These are phyloP conservation scores for Stichodactyla mertensii DNA, from an alignment of 64 coral and sea anemone genomes.

Conservation along the genomic window DNA sequence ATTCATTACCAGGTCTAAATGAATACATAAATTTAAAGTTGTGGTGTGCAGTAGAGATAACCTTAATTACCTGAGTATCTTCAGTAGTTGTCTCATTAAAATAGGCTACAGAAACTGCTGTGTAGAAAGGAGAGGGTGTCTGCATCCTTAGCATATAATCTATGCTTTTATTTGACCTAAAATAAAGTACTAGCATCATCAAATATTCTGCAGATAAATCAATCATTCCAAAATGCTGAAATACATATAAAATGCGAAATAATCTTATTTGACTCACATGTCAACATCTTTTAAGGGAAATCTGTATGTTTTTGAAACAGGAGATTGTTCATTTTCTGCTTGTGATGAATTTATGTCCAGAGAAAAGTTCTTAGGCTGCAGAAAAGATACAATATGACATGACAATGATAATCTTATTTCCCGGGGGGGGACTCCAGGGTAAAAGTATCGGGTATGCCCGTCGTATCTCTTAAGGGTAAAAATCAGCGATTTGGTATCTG, in stretches of 20 bases:
- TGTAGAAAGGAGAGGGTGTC: constrained; percentile 20
- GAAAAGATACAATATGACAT: neutral
- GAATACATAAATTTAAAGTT: too few relatives aligned
- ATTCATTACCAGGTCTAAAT: too few relatives aligned
- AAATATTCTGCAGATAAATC: too few relatives aligned
- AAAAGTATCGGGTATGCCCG: too few relatives aligned
- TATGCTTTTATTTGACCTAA: neutral
- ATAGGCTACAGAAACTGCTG: constrained; percentile 31
- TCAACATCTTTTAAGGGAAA: neutral
- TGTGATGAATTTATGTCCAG: neutral
- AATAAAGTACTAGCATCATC: neutral
- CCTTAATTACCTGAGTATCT: neutral
- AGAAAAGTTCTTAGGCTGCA: neutral
- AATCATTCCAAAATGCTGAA: too few relatives aligned
- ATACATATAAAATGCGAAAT: neutral
- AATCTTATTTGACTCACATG: neutral
- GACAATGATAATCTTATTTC: neutral
- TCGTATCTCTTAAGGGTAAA: too few relatives aligned
- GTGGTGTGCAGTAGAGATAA: too few relatives aligned
- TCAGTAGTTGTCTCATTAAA: constrained; percentile 2
- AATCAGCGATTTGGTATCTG: too few relatives aligned
- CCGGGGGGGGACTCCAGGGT: too few relatives aligned
- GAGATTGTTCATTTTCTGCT: neutral
- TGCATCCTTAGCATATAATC: neutral
- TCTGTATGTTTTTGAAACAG: neutral